phyloP scores from a whole-genome alignment of 2,888 invertebrate species.

The Ophioninae sp. region DNA sequence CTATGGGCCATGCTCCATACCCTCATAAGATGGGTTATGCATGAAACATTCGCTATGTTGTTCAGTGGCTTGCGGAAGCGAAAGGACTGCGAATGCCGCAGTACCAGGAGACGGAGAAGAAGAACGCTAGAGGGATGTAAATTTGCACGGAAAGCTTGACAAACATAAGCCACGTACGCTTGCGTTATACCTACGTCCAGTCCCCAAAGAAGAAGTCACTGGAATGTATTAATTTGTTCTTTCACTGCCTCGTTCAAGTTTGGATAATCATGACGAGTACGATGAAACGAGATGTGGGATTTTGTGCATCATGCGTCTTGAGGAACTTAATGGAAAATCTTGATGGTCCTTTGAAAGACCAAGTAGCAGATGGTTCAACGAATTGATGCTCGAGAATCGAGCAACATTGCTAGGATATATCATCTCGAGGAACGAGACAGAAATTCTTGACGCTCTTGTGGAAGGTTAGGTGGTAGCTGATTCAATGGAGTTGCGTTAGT shows the following conservation, averaged over 20 bases:
- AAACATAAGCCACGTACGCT: constrained; percentile 39
- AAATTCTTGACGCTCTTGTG: not conserved
- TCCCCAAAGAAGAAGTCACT: constrained; percentile 19
- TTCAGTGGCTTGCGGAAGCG: constrained; percentile 8
- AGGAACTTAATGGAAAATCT: not conserved
- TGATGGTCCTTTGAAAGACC: not conserved
- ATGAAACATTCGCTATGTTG: constrained; percentile 46
- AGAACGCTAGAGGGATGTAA: not conserved
- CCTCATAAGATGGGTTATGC: constrained; percentile 42
- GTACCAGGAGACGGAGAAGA: not conserved
- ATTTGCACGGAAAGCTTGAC: constrained; percentile 27
- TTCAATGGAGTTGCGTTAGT: not conserved
- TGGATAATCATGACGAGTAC: constrained; percentile 19
- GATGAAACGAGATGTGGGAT: not conserved
- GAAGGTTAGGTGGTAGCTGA: not conserved
- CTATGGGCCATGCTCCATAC: constrained; percentile 1
- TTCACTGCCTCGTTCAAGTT: constrained; percentile 13
- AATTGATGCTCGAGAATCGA: not conserved
- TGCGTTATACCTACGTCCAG: constrained; percentile 26
- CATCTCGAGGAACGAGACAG: no score
- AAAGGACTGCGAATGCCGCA: not conserved
- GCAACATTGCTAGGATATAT: no score
- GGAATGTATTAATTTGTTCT: not conserved
- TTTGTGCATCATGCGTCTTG: not conserved
- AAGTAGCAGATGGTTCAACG: not conserved